A percentile compares a stretch with the other conserved stretches of the same genome.
phyloP scores from a whole-genome alignment of 2,113 vertebrate species.

The Pomatostomus ruficeps region DNA sequence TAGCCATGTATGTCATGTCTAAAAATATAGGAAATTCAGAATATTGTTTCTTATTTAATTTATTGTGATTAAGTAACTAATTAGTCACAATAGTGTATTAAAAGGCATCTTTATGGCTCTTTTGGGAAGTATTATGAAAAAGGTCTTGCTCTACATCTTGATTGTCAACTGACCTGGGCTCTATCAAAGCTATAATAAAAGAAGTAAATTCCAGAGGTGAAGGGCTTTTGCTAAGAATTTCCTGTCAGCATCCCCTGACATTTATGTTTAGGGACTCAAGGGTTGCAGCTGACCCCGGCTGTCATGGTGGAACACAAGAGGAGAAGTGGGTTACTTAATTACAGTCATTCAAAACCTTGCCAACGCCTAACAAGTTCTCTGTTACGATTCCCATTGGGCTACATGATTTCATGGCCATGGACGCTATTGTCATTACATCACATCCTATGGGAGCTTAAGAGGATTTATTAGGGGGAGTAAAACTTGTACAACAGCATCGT shows the following conservation, averaged over 20 bases:
- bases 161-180: not conserved
- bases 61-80: not conserved
- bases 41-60: not conserved
- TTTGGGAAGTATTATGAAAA: not conserved
- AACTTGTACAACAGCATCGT: not conserved
- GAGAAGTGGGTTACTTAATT: slow-evolving; percentile 46
- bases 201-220: slow-evolving; percentile 14
- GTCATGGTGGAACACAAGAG: not conserved
- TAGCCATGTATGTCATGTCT: not conserved
- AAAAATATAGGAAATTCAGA: not conserved
- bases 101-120: not conserved
- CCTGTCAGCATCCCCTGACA: not conserved
- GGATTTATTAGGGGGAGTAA: not conserved
- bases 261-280: slow-evolving; percentile 1
- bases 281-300: slow-evolving; percentile 22
- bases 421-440: not conserved
- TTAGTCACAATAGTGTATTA: not conserved
- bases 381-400: slow-evolving; percentile 10
- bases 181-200: not conserved
- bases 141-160: not conserved
- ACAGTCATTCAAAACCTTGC: slow-evolving; percentile 20
- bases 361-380: not conserved
- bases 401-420: not conserved
- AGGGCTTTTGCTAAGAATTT: slow-evolving; percentile 25
- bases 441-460: not conserved